phyloP scores from a whole-genome alignment of 2,797 vertebrate species.

The Oreochromis grahami region DNA sequence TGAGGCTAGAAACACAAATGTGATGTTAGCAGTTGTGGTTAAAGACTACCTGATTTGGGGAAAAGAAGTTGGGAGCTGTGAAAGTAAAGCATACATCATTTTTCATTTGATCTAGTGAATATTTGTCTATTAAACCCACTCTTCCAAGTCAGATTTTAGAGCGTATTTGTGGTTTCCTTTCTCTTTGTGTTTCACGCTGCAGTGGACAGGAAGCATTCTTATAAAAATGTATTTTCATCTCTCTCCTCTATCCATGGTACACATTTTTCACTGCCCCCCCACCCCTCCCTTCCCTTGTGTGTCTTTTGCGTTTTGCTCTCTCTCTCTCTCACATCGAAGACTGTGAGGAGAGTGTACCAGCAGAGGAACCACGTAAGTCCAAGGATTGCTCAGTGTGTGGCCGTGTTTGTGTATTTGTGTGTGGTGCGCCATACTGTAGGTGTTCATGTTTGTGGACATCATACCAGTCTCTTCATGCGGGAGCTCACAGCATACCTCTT shows the following conservation, averaged over 20 bases:
- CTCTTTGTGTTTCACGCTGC: background rate
- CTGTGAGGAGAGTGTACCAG: conserved; percentile 71
- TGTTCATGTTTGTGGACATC: conserved; percentile 47
- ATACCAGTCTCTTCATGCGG: conserved; percentile 14
- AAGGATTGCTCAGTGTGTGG: conserved; percentile 40
- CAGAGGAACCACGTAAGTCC: conserved; percentile 75
- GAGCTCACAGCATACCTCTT: conserved; percentile 34
- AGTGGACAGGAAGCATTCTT: background rate
- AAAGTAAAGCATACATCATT: background rate
- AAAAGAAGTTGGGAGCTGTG: background rate
- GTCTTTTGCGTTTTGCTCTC: background rate
- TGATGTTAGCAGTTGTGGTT: background rate
- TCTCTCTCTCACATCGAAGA: conserved; percentile 61
- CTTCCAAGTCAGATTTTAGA: background rate
- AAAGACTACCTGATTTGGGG: background rate
- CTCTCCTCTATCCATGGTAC: background rate
- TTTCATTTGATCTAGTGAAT: background rate
- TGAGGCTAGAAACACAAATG: background rate
- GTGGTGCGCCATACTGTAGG: background rate
- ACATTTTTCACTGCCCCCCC: background rate
- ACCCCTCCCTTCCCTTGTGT: background rate
- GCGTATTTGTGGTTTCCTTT: background rate
- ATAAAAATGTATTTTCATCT: conserved; percentile 14
- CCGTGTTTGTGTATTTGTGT: conserved; percentile 33
- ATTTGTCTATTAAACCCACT: background rate